These are phyloP conservation scores for Bradypus variegatus DNA, from an alignment of 2,797 vertebrate species.

Conservation along the genomic window DNA sequence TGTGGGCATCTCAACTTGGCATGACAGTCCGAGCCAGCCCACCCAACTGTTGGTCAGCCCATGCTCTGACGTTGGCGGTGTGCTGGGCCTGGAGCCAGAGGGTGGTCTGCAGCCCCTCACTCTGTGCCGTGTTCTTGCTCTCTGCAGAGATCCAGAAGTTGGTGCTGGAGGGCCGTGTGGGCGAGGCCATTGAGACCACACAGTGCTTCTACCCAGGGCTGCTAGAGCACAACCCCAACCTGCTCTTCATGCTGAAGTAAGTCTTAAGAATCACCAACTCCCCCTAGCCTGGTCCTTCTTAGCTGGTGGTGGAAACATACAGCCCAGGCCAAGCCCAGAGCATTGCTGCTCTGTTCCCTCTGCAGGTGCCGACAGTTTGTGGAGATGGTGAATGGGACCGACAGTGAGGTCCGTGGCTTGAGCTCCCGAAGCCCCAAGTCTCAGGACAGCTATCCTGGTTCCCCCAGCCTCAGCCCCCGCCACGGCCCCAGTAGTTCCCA, in stretches of 20 bases:
- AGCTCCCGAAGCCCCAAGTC: slow-evolving; percentile 90
- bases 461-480: slow-evolving; percentile 89
- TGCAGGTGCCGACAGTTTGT: slow-evolving; percentile 96
- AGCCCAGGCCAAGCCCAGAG: slow-evolving; percentile 19
- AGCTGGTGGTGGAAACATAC: background rate
- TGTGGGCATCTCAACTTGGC: slow-evolving; percentile 16
- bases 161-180: slow-evolving; percentile 94
- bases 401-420: slow-evolving; percentile 95
- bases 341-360: slow-evolving; percentile 34
- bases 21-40: background rate
- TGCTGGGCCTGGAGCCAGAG: background rate
- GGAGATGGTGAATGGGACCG: slow-evolving; percentile 98
- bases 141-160: slow-evolving; percentile 93
- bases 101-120: background rate
- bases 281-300: background rate
- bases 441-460: slow-evolving; percentile 95
- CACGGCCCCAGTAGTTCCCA: slow-evolving; percentile 88
- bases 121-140: slow-evolving; percentile 55
- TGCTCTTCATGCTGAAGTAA: slow-evolving; percentile 99
- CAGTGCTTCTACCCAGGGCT: slow-evolving; percentile 95
- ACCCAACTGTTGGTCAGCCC: background rate
- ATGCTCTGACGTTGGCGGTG: background rate
- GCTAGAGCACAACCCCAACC: slow-evolving; percentile 94
- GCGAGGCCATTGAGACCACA: slow-evolving; percentile 94
- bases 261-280: slow-evolving; percentile 56